phyloP scores from a whole-genome alignment of 2,797 vertebrate species.

The Phaenicophaeus curvirostris region DNA sequence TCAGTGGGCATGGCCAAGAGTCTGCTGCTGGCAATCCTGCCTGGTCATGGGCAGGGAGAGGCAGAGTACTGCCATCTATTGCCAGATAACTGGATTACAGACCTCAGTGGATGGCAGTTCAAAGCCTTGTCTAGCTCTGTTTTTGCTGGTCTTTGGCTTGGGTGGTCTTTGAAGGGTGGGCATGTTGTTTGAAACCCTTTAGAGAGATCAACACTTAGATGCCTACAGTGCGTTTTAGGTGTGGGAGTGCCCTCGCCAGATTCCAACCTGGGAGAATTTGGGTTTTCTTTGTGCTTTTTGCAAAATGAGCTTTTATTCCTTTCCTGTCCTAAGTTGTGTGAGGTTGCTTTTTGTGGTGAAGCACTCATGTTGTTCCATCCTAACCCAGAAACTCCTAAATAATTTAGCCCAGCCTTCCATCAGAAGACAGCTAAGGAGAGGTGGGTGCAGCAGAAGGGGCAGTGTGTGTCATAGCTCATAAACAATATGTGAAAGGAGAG shows the following conservation, averaged over 20 bases:
- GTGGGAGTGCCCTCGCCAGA: background rate
- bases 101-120: background rate
- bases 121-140: accelerated
- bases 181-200: background rate
- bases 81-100: conserved; percentile 49
- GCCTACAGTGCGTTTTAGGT: background rate
- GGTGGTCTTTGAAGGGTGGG: background rate
- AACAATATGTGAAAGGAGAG: background rate
- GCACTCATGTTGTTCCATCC: background rate
- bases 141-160: background rate
- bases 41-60: background rate
- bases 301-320: background rate
- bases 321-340: background rate
- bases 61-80: conserved; percentile 72
- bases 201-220: background rate
- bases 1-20: accelerated
- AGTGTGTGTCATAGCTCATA: background rate
- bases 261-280: background rate
- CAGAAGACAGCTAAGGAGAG: background rate
- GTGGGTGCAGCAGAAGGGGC: background rate
- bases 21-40: background rate
- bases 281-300: background rate
- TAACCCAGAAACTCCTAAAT: background rate
- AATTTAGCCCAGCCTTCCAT: background rate
- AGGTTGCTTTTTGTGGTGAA: background rate